Percentiles rank a stretch among this genome's conserved stretches.
These are phyloP conservation scores for Molossus alvarezi DNA, from an alignment of 2,797 vertebrate species.

Conservation along the genomic window DNA sequence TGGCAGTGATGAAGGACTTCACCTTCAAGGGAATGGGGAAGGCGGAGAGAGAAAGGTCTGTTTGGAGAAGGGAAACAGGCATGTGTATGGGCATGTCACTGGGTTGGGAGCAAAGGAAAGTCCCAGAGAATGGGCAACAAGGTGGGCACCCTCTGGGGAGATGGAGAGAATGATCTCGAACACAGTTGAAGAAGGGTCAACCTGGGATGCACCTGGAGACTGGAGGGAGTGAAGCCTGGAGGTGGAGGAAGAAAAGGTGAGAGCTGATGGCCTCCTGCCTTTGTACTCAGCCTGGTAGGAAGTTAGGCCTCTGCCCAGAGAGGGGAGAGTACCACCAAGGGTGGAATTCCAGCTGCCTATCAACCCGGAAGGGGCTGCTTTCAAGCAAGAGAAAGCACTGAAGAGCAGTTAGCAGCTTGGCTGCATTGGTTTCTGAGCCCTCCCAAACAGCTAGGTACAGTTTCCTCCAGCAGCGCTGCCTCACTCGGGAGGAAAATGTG, in stretches of 20 bases:
- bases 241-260: neutral
- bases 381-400: neutral
- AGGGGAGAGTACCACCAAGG: neutral
- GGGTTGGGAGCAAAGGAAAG: neutral
- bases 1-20: neutral
- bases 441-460: neutral
- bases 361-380: neutral
- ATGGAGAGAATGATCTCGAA: neutral
- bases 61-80: neutral
- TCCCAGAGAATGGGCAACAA: neutral
- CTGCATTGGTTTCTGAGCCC: neutral
- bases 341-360: neutral
- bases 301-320: neutral
- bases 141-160: neutral
- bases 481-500: slow-evolving; percentile 59
- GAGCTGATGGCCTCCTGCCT: neutral
- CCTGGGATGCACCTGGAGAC: neutral
- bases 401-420: slow-evolving; percentile 26
- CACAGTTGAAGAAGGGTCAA: neutral
- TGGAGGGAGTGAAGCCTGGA: neutral
- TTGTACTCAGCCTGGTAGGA: neutral
- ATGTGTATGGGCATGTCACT: neutral
- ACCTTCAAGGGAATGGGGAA: neutral
- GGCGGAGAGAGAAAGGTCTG: neutral
- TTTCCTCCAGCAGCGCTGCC: neutral